Evolutionary conservation across 2,797 vertebrate genomes (phyloP), one percentile per base, ranked within the genome.

Genomic region (Micrastur ruficollis): DNA sequence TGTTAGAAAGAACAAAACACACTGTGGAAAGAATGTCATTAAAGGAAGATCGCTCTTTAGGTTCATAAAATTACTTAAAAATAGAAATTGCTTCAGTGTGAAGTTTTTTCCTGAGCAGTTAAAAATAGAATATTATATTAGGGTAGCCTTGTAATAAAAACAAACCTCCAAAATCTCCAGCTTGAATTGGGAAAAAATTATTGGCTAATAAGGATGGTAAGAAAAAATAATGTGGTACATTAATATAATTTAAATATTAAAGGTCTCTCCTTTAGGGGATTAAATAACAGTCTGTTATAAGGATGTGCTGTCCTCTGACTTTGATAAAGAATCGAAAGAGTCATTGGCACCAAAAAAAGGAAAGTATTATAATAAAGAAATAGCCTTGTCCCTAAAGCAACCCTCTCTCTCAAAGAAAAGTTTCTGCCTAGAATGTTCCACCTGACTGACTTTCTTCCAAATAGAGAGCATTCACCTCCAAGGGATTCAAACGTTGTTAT

Each of bases 221-320:
- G 46, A 67, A 93, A 80, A 76, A 83, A 91, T 11, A 80, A 82
- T 13, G n/a, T 74, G 14, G 20, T 38, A 68, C 14, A 42, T 93
- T 88, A 83, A 86, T 93, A 80, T 65, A 61, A 80, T 86, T 96
- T 96, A 93, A 96, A 96, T 94, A 87, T 94, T 93, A 83, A 93
- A 91, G 11, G 1, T 9, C 1, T 86, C 68, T 82, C 29, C 61
- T 90, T 93, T 83, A 81, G 31, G 29, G 62, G 52, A 93, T 96
- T 94, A 91, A 96, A 91, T 93, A 94, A 76, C 75, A 89, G 79
- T 66, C 85, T 93, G 61, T 81, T 95, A 38, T 68, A 89, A 93
- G 72, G 26, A 81, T 88, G 75, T 93, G 59, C 75, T 81, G 40
- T 81, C 53, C 49, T 78, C 59, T 84, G 72, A 96, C 84, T 96